Percentiles rank a stretch among this genome's conserved stretches.
Evolutionary conservation across 64 coral and sea anemone species (phyloP).

Genomic region (Montipora capricornis): DNA sequence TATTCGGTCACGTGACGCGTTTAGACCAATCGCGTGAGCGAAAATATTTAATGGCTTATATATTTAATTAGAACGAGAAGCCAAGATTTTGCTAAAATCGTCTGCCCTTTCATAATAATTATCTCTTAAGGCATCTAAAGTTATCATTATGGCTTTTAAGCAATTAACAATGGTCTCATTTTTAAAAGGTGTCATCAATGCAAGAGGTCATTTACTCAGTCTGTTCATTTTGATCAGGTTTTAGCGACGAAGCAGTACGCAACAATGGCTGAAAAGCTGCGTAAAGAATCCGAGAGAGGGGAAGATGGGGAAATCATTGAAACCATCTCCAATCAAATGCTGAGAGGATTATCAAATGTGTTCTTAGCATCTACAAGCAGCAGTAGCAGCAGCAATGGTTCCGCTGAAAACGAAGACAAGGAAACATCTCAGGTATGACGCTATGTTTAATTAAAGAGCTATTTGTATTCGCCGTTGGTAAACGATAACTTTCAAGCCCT

Average conservation of each 20-base stretch:
- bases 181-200: no score
- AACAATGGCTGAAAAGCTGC: slow-evolving; percentile 11
- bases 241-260: slow-evolving; percentile 30
- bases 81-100: no score
- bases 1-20: no score
- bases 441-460: neutral
- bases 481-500: neutral
- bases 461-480: neutral
- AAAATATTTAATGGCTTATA: no score
- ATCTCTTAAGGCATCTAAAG: no score
- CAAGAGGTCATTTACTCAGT: neutral
- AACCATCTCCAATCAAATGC: slow-evolving; percentile 33
- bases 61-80: no score
- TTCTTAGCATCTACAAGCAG: slow-evolving; percentile 47
- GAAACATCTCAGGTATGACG: slow-evolving; percentile 15
- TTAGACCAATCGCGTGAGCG: no score
- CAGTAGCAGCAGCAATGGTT: neutral
- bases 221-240: slow-evolving; percentile 1
- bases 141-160: no score
- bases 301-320: slow-evolving; percentile 71
- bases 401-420: neutral
- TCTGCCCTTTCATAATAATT: no score
- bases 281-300: slow-evolving; percentile 18
- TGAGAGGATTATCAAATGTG: slow-evolving; percentile 59
- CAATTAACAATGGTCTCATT: no score